These are phyloP conservation scores for Cryptomyrus ogoouensis DNA, from an alignment of 2,113 vertebrate species.

Conservation along the genomic window DNA sequence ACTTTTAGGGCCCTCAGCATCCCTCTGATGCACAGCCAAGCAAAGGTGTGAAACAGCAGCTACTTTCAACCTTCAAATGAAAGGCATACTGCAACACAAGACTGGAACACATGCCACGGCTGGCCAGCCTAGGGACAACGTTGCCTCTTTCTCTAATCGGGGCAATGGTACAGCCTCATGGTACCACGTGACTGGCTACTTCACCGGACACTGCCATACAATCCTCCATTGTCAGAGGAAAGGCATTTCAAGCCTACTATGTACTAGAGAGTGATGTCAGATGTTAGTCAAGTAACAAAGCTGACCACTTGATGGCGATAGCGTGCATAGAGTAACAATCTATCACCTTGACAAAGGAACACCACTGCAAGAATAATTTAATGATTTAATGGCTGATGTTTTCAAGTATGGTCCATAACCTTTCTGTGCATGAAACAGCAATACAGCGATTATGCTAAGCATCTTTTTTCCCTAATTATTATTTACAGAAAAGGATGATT, in stretches of 20 bases:
- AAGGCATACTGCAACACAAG: not conserved
- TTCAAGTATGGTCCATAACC: not conserved
- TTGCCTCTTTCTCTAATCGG: not conserved
- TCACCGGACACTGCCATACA: not conserved
- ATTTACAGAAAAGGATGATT: not conserved
- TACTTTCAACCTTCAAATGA: conserved; percentile 5
- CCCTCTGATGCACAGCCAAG: not conserved
- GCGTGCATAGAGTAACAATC: not conserved
- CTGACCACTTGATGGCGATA: conserved; percentile 7
- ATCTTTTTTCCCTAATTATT: not conserved
- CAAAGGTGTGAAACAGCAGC: not conserved
- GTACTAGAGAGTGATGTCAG: not conserved
- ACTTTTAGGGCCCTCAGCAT: not conserved
- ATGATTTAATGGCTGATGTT: not conserved
- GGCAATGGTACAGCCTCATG: not conserved
- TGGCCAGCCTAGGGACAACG: not conserved
- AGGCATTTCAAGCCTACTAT: not conserved
- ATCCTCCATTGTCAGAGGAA: not conserved
- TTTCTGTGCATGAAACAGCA: not conserved
- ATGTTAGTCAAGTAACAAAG: not conserved
- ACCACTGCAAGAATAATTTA: not conserved
- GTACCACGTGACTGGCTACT: not conserved
- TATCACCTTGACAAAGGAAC: not conserved
- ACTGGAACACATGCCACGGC: too few relatives aligned
- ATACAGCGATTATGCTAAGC: not conserved